Evolutionary conservation across 2,888 invertebrate species (phyloP).

Genomic region (Drosophila melanosoma): DNA sequence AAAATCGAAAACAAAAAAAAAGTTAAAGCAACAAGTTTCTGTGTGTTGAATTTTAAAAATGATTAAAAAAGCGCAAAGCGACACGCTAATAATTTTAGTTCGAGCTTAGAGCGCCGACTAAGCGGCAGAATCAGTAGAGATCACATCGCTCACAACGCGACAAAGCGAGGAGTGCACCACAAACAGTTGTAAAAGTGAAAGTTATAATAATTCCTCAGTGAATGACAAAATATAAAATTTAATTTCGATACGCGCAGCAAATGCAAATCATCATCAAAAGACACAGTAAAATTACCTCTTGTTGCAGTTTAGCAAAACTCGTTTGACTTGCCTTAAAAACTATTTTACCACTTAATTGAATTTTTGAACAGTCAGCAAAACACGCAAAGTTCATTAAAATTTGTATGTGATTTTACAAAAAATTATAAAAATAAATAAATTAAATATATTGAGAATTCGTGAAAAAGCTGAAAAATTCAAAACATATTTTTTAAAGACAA

Average conservation of each 20-base stretch:
- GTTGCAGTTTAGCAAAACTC: not conserved
- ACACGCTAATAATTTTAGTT: conserved; percentile 76
- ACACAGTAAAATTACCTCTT: not conserved
- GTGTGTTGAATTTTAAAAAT: conserved; percentile 35
- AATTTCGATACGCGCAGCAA: not conserved
- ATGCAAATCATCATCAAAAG: not conserved
- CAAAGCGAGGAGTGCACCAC: conserved; percentile 6
- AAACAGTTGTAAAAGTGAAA: conserved; percentile 8
- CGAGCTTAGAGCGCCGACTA: conserved; percentile 66
- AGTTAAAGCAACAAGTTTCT: conserved; percentile 41
- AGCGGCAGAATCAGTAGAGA: conserved; percentile 65
- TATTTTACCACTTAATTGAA: not conserved
- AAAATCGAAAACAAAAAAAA: conserved; percentile 28
- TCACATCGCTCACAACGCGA: conserved; percentile 19
- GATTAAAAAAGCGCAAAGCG: conserved; percentile 75
- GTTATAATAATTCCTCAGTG: not conserved
- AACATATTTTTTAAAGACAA: not conserved
- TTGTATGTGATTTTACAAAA: not conserved
- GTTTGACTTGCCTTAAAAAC: not conserved
- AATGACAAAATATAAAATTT: not conserved
- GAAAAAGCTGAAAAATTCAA: not conserved
- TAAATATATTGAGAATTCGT: not conserved
- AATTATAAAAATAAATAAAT: not conserved
- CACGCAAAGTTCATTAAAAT: not conserved
- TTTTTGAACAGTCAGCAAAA: not conserved